Base-by-base conservation (phyloP, 2,888 invertebrate genomes). In the Acronicta alni region DNA sequence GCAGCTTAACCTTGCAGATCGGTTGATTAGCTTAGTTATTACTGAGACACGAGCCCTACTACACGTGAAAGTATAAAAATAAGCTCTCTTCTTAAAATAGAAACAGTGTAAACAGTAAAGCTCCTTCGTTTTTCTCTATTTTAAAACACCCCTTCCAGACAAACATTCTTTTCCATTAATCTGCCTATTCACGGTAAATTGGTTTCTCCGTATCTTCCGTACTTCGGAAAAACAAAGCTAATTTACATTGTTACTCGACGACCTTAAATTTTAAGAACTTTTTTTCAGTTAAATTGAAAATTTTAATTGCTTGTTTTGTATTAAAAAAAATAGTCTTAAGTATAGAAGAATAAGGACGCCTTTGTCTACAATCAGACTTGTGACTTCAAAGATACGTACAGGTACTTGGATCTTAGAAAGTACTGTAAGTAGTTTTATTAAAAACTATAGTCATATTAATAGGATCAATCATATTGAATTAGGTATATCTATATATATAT, bases 111-210 rank as follows among this genome's bases (percentile, higher is more conserved):
- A 62, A 37, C 47, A 57, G 16, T 43, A 17, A 32, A 23, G 49
- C 38, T 49, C 44, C 14, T 18, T 37, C 39, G 48, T 48, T 30
- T 54, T 51, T 38, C 15, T 38, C 37, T 66, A 41, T 53, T 52
- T 12, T 23, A 37, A 42, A 48, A 45, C 54, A 47, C 15, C 39
- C 46, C 44, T 55, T 42, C 45, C 32, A 14, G 17, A 17, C 61
- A 49, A 67, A 43, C 51, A 56, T 67, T 55, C 0, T 57, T 71
- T 57, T 67, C 52, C 62, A 67, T 67, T 69, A 69, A 67, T 71
- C 57, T 71, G 37, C 26, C 41, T 38, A 55, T 71, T 67, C 55
- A 55, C 52, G 47, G 52, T 62, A 49, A 43, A 69, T 67, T 67
- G 41, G 37, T 45, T 55, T 17, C 48, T 55, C 18, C 16, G 53